A percentile compares a stretch with the other conserved stretches of the same genome.
Evolutionary conservation across 2,797 vertebrate species (phyloP).

Genomic region (Diplodus sargus): DNA sequence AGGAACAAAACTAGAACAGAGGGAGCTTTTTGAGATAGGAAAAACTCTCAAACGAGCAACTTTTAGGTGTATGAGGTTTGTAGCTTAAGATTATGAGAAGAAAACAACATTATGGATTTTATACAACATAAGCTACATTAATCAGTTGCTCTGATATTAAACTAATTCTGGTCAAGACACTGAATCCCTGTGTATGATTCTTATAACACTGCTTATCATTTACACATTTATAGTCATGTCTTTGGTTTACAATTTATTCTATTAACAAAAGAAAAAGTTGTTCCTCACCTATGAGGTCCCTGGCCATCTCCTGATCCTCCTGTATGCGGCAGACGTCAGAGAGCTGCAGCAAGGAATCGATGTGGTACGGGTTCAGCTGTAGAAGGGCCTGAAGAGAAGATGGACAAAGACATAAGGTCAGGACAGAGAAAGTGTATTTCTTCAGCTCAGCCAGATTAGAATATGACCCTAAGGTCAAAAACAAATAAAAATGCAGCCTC

Average conservation of each 20-base stretch:
- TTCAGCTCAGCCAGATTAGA: not conserved
- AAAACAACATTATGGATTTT: not conserved
- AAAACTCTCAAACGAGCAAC: not conserved
- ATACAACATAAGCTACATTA: not conserved
- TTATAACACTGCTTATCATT: not conserved
- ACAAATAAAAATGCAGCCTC: not conserved
- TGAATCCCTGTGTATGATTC: not conserved
- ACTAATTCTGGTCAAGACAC: not conserved
- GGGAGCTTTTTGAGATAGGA: not conserved
- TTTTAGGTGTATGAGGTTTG: not conserved
- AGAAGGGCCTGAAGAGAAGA: slow-evolving; percentile 87
- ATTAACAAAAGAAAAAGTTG: not conserved
- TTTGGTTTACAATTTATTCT: not conserved
- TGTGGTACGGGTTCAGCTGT: slow-evolving; percentile 94
- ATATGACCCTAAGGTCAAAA: not conserved
- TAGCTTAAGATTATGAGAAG: not conserved
- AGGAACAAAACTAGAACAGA: slow-evolving; percentile 20
- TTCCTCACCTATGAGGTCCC: slow-evolving; percentile 91
- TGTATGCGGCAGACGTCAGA: slow-evolving; percentile 96
- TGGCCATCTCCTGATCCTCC: slow-evolving; percentile 98
- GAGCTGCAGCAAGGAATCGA: slow-evolving; percentile 96
- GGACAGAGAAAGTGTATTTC: not conserved
- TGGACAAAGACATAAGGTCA: not conserved
- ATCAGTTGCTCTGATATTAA: not conserved
- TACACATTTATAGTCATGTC: not conserved